Evolutionary conservation across 1,140 invertebrate genomes (phyloP).

Genomic region (Atta texana): DNA sequence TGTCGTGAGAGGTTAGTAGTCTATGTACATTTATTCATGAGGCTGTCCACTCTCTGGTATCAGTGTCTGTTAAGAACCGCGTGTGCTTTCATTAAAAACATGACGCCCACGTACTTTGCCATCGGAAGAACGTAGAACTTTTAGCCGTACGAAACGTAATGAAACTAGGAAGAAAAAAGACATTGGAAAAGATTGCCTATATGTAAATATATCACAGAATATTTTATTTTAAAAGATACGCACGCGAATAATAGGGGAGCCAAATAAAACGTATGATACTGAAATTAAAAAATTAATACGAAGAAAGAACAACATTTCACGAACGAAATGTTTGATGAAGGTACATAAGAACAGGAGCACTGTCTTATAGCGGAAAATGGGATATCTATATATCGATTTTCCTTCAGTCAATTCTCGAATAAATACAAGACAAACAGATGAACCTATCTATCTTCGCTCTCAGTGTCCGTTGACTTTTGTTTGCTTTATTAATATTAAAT

Average conservation of each 20-base stretch:
- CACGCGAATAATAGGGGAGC: not conserved
- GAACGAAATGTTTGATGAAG: slow-evolving; percentile 33
- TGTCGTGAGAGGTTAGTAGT: not conserved
- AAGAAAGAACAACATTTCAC: not conserved
- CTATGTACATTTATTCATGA: slow-evolving; percentile 67
- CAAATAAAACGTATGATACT: not conserved
- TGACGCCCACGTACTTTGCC: not conserved
- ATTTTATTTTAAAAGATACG: not conserved
- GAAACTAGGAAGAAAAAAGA: not conserved
- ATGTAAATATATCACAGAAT: not conserved
- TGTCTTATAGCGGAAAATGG: not conserved
- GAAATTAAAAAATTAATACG: slow-evolving; percentile 20
- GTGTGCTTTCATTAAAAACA: not conserved
- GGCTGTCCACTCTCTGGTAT: slow-evolving; percentile 41
- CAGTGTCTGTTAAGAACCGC: slow-evolving; percentile 36
- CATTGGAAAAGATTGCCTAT: not conserved
- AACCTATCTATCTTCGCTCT: slow-evolving; percentile 16
- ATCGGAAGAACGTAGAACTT: not conserved
- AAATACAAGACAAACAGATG: slow-evolving; percentile 41
- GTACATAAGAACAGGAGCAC: slow-evolving; percentile 10
- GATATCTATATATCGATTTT: slow-evolving; percentile 40
- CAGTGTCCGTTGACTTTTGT: slow-evolving; percentile 34
- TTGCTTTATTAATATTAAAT: slow-evolving; percentile 62
- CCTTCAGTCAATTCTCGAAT: slow-evolving; percentile 40
- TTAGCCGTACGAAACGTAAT: not conserved